Conservation (phyloP, 2,888 invertebrate genomes). For the Amphimallon solstitiale region DNA sequence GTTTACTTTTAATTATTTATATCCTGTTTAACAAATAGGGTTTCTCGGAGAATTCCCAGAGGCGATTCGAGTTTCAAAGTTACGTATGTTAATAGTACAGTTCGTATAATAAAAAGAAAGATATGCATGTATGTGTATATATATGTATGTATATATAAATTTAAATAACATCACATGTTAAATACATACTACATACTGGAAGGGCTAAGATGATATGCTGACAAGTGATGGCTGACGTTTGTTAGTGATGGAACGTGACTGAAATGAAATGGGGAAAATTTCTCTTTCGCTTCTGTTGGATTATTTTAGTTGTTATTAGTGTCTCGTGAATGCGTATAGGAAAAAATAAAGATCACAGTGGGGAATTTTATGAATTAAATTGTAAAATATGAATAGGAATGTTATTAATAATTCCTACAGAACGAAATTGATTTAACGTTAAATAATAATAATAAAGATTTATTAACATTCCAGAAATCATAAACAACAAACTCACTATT, state of each 20-base stretch:
- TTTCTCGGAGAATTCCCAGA: conserved; percentile 20
- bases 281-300: neutral
- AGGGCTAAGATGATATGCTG: conserved; percentile 21
- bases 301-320: conserved; percentile 7
- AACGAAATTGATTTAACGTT: too few species aligned
- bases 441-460: too few species aligned
- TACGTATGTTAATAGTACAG: conserved; percentile 21
- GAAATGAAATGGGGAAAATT: neutral
- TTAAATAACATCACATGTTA: conserved; percentile 31
- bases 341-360: too few species aligned
- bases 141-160: conserved; percentile 1
- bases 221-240: conserved; percentile 24
- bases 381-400: too few species aligned
- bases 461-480: too few species aligned
- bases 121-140: too few species aligned
- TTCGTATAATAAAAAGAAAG: conserved; percentile 4
- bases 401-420: too few species aligned
- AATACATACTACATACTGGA: conserved; percentile 15
- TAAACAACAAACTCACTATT: too few species aligned
- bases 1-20: conserved; percentile 56
- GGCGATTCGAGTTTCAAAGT: conserved; percentile 31
- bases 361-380: too few species aligned
- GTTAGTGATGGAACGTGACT: conserved; percentile 8
- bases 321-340: too few species aligned
- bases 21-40: conserved; percentile 42